Evolutionary conservation across 2,888 invertebrate genomes (phyloP), one percentile per base, ranked within the genome.

Genomic region (Germaria angustata): DNA sequence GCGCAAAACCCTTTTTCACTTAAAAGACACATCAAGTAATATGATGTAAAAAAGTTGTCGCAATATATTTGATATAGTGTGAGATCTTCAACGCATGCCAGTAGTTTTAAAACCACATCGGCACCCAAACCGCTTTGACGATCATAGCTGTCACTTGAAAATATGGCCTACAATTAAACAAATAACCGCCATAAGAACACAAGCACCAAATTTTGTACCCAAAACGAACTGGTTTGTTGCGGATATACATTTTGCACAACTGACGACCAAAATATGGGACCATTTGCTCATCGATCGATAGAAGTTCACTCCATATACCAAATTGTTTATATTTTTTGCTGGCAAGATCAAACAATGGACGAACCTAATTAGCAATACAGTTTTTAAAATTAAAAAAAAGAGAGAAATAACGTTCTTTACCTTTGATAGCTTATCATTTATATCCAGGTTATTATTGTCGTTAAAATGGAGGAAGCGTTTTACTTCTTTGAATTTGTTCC

Each of bases 401-500:
- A 6, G 6, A 28, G 28, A 49, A 32, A 65, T 28, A 32, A 15
- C 49, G 6, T 49, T 49, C 28, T 28, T 28, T 28, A 49, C 32
- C 28, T 46, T 49, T 49, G 49, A 46, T 2, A 65, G 49, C 34
- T 49, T 65, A 65, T 65, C 46, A 61, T 41, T 22, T 65, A 1
- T 65, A 65, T 65, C 65, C 22, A 65, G 34, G 17, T 49, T 65
- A 65, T 65, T n/a, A 65, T 65, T 65, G 32, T 65, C 49, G 46
- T 65, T 46, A 15, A 49, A 49, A 65, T 49, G 61, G 28, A 49
- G 46, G 28, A 65, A 49, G 34, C 65, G 65, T 34, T 65, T 65
- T 32, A 65, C 20, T 11, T 63, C 46, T 46, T 63, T 63, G 41
- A 63, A 63, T 63, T 63, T 65, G 32, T 46, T 65, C 32, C 46